phyloP scores from a whole-genome alignment of 2,888 invertebrate genomes.

The Strigamia transsilvanica region DNA sequence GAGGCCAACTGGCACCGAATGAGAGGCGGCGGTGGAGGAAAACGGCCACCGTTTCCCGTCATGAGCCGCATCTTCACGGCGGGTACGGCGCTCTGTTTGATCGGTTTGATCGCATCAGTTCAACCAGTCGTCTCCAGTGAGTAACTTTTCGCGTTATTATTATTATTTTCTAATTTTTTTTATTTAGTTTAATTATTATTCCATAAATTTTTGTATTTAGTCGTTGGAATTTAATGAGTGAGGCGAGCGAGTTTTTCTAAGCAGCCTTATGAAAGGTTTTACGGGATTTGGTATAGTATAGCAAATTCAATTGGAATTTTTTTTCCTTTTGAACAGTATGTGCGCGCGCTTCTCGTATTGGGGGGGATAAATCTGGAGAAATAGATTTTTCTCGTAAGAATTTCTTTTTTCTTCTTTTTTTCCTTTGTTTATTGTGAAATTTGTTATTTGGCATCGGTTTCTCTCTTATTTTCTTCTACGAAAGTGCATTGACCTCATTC shows the following conservation, averaged over 20 bases:
- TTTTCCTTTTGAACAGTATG: slow-evolving; percentile 15
- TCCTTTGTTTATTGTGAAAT: slow-evolving; percentile 22
- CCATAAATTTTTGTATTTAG: neutral
- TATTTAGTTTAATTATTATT: neutral
- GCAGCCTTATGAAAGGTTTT: slow-evolving; percentile 10
- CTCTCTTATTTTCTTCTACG: slow-evolving; percentile 23
- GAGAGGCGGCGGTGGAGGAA: slow-evolving; percentile 45
- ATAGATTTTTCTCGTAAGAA: slow-evolving; percentile 7
- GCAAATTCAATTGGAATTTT: slow-evolving; percentile 36
- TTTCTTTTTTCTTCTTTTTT: neutral
- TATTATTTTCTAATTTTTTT: neutral
- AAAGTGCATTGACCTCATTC: slow-evolving; percentile 43
- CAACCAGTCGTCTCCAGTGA: slow-evolving; percentile 22
- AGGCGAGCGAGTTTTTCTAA: neutral
- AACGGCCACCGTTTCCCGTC: slow-evolving; percentile 46
- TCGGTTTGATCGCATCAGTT: slow-evolving; percentile 31
- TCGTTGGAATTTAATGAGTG: neutral
- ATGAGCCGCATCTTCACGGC: slow-evolving; percentile 46
- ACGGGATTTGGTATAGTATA: slow-evolving; percentile 11
- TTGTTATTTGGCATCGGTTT: slow-evolving; percentile 46
- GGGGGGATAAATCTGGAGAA: slow-evolving; percentile 33
- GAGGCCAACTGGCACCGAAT: slow-evolving; percentile 41
- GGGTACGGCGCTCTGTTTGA: slow-evolving; percentile 47
- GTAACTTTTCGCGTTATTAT: neutral
- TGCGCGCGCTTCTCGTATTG: slow-evolving; percentile 32